A percentile compares a stretch with the other conserved stretches of the same genome.
These are phyloP conservation scores for Hapalemur alaotrensis DNA, from an alignment of 2,797 vertebrate species.

Conservation along the genomic window DNA sequence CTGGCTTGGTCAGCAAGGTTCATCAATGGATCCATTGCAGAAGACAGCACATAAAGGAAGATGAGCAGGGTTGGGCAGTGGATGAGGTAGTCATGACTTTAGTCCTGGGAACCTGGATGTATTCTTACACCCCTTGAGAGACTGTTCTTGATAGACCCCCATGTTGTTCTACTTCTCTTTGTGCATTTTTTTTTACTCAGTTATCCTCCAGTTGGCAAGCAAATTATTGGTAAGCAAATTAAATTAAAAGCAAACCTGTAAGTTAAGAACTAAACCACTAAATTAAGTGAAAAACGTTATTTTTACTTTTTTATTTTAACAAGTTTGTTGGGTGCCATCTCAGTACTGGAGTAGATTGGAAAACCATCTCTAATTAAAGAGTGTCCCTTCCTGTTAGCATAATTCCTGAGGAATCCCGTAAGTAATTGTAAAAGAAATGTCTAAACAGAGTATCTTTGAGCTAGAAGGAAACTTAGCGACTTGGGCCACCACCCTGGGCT, in stretches of 20 bases:
- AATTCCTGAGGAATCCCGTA: conserved; percentile 37
- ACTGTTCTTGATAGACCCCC: background rate
- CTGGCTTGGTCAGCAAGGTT: background rate
- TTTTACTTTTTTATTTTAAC: conserved; percentile 31
- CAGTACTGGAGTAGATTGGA: background rate
- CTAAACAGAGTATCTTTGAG: conserved; percentile 21
- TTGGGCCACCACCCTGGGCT: background rate
- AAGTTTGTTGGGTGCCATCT: conserved; percentile 21
- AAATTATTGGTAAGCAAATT: conserved; percentile 42
- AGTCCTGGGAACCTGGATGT: background rate
- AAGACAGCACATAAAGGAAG: background rate
- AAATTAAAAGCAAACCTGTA: conserved; percentile 19
- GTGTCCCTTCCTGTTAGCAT: conserved; percentile 9
- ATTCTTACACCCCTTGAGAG: background rate
- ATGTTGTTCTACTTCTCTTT: background rate
- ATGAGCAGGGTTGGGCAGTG: background rate
- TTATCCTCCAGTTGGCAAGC: conserved; percentile 10
- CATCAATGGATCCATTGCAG: background rate
- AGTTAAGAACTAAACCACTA: conserved; percentile 24
- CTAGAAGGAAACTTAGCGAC: background rate
- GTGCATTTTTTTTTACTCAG: background rate
- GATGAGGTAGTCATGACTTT: background rate
- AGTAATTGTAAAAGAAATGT: conserved; percentile 16
- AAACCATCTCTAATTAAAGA: conserved; percentile 43
- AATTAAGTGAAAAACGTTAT: conserved; percentile 38